Conservation (phyloP, 2,888 invertebrate species). For the Gasteruption jaculator region DNA sequence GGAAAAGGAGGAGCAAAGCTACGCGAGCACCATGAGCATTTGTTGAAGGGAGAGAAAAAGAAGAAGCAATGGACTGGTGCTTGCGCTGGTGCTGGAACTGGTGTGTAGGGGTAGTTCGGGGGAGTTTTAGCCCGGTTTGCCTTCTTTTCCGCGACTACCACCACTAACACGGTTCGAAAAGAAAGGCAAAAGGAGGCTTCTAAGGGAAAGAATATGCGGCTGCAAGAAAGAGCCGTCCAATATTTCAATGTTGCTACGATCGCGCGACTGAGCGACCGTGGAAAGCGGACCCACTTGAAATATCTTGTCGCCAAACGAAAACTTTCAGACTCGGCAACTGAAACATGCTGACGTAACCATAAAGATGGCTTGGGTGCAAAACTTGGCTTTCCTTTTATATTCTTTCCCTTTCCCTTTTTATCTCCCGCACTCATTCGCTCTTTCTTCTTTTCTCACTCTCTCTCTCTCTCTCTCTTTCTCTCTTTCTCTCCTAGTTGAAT, state of each 20-base stretch:
- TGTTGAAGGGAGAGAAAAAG: slow-evolving; percentile 17
- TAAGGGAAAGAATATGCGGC: slow-evolving; percentile 43
- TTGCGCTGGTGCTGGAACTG: slow-evolving; percentile 1
- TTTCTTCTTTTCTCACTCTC: no score
- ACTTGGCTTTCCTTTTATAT: no score
- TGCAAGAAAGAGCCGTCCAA: slow-evolving; percentile 49
- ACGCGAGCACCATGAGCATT: slow-evolving; percentile 12
- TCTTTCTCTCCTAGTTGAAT: no score
- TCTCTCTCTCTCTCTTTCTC: no score
- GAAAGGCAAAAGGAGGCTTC: slow-evolving; percentile 19
- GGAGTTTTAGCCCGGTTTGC: no score
- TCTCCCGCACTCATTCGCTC: no score
- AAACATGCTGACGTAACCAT: slow-evolving; percentile 52
- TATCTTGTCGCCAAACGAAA: slow-evolving; percentile 50
- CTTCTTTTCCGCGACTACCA: no score
- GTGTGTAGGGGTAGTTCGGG: no score
- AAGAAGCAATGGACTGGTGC: slow-evolving; percentile 7
- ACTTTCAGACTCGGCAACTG: slow-evolving; percentile 48
- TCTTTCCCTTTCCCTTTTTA: no score
- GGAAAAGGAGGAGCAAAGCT: slow-evolving; percentile 6
- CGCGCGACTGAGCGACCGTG: slow-evolving; percentile 34
- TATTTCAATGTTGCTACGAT: slow-evolving; percentile 47
- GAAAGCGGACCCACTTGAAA: slow-evolving; percentile 50
- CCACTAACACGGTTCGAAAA: no score
- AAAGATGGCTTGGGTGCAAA: slow-evolving; percentile 47